These are phyloP conservation scores for Austrofundulus limnaeus DNA, from an alignment of 2,113 vertebrate species.

Conservation along the genomic window DNA sequence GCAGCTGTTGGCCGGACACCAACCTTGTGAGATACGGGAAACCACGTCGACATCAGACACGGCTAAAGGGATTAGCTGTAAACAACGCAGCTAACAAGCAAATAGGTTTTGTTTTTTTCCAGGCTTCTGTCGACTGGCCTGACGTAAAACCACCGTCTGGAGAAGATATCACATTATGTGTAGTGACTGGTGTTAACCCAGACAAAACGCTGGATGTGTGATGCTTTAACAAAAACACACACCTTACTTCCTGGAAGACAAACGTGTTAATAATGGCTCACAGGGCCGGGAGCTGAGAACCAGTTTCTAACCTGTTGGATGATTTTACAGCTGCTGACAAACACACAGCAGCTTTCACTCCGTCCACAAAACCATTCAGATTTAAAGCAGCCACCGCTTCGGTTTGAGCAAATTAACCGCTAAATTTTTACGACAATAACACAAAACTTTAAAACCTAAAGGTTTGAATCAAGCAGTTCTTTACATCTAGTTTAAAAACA, in stretches of 20 bases:
- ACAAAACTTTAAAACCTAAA: not conserved
- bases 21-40: slow-evolving; percentile 57
- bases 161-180: slow-evolving; percentile 47
- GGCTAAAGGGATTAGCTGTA: slow-evolving; percentile 47
- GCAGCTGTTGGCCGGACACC: slow-evolving; percentile 50
- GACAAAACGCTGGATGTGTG: slow-evolving; percentile 32
- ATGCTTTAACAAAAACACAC: slow-evolving; percentile 23
- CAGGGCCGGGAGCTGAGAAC: slow-evolving; percentile 8
- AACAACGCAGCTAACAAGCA: slow-evolving; percentile 35
- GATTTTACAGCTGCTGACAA: slow-evolving; percentile 5
- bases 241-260: slow-evolving; percentile 17
- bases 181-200: slow-evolving; percentile 28
- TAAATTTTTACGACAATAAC: not conserved
- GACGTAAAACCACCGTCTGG: slow-evolving; percentile 49
- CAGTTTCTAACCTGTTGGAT: slow-evolving; percentile 11
- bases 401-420: not conserved
- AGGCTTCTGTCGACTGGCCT: slow-evolving; percentile 31
- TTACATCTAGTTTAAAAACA: no score
- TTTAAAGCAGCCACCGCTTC: no score
- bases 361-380: not conserved
- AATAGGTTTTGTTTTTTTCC: slow-evolving; percentile 54
- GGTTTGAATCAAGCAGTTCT: not conserved
- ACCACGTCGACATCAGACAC: slow-evolving; percentile 39
- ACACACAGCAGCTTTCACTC: not conserved
- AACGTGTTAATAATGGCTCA: slow-evolving; percentile 11